Base-by-base conservation (phyloP, 2,888 invertebrate genomes). In the Thera britannica region DNA sequence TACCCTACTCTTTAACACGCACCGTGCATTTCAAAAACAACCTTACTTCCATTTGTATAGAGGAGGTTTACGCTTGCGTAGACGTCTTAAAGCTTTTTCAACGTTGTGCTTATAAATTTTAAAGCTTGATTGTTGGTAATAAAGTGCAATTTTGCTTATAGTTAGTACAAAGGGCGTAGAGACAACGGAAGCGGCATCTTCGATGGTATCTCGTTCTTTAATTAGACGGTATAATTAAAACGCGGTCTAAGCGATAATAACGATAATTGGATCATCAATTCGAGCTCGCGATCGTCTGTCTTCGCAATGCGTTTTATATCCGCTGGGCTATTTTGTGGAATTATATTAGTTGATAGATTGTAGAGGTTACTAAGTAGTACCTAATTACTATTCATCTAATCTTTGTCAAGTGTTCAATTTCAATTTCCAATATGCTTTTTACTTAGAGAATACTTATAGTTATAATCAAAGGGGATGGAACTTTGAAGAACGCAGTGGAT, bases 141-240 rank as follows among this genome's bases (percentile, higher is more conserved):
- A 80, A 65, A 62, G 75, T 75, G 5, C 5, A 23, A 55, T 77
- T 75, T 80, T 2, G 48, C 0, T 2, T 75, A 68, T 2, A 0
- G 0, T 0, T 1, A 46, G 66, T 7, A 73, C 77, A 78, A 81
- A 87, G 83, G 87, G 85, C 84, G 85, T 84, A 79, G 65, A 83
- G 82, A 85, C 84, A 88, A 85, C 88, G 88, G 88, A 88, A 86
- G 81, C 86, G 78, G 80, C 74, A 67, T 72, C 75, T 65, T 59
- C 71, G 84, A 86, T 86, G 79, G 74, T 85, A 86, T 87, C 85
- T 79, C 72, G 78, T 80, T 79, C 80, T 89, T 89, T 90, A 92
- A 92, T 92, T 90, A 92, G 87, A 81, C 79, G 82, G 76, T 85
- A 85, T 91, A 90, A 92, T 92, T 88, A 92, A 90, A 86, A 65